Evolutionary conservation across 2,888 invertebrate species (phyloP), one percentile per base, ranked within the genome.

Genomic region (Meghimatium bilineatum): DNA sequence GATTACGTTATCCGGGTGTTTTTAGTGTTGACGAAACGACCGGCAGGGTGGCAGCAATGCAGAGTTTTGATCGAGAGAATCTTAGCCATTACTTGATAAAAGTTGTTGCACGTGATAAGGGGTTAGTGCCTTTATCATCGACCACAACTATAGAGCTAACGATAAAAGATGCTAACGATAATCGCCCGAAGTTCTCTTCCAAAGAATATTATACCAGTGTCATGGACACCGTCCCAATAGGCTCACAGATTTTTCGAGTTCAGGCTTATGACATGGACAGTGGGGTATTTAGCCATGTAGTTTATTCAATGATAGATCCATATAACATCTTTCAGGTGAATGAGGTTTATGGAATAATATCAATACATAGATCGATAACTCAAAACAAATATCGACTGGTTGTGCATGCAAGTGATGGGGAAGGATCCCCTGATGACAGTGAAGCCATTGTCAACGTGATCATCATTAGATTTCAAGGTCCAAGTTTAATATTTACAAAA

Each of bases 171-270:
- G 96, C 97, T 26, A 98, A 99, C 93, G 98, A 99, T 94, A 98
- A 98, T 93, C 95, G 95, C 89, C 98, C 98, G 0, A 95, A 96
- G 90, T 98, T 99, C 94, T 98, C 98, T 94, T 98, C 98, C 0
- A 95, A 95, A 92, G 95, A 96, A 91, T 98, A 98, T 93, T 96
- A 97, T 92, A 95, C 96, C 89, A 95, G 96, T 71, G 94, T 98
- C 69, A 94, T 95, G 60, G 96, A 91, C 94, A 95, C 60, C 94
- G 95, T 83, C 93, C 95, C 34, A 34, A 77, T 85, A 96, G 96
- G 32, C 95, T 95, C 38, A 95, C 95, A 72, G 93, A 97, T 88
- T 93, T 95, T 97, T 32, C 96, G 96, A 93, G 96, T 99, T 34
- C 95, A 95, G 82, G 98, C 98, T 2, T 95, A 95, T 82, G 98